These are phyloP conservation scores for Pygmarrhopalites habei DNA, from an alignment of 1,140 invertebrate genomes.

Conservation along the genomic window DNA sequence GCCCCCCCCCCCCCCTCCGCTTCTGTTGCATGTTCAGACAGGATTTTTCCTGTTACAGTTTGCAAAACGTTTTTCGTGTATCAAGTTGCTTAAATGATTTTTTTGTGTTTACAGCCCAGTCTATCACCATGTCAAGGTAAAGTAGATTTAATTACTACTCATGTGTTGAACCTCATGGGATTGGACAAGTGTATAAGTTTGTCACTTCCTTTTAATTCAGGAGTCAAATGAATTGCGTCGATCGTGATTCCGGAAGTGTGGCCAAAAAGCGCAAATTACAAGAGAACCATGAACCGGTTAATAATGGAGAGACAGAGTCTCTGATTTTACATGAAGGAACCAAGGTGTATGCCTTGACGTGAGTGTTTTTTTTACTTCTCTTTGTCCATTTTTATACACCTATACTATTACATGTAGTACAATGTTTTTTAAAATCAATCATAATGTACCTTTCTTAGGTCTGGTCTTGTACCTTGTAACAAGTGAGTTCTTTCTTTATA, in stretches of 20 bases:
- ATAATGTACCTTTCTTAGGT: too few relatives aligned
- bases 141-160: not conserved
- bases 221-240: not conserved
- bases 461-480: conserved; percentile 75
- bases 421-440: too few relatives aligned
- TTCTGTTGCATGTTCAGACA: too few relatives aligned
- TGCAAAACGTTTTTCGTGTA: not conserved
- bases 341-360: conserved; percentile 71
- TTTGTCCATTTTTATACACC: too few relatives aligned
- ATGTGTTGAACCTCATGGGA: not conserved
- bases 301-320: conserved; percentile 43
- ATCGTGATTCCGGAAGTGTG: not conserved
- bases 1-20: too few relatives aligned
- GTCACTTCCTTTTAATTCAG: not conserved
- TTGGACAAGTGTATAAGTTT: not conserved
- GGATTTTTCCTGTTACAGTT: not conserved
- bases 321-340: conserved; percentile 52
- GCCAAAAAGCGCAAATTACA: not conserved
- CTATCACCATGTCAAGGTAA: not conserved
- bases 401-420: too few relatives aligned
- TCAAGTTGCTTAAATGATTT: conserved; percentile 31
- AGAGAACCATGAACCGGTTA: not conserved
- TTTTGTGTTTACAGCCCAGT: not conserved
- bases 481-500: conserved; percentile 46
- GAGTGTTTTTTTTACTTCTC: too few relatives aligned